Evolutionary conservation across 2,113 vertebrate genomes (phyloP).

Genomic region (Perccottus glenii): DNA sequence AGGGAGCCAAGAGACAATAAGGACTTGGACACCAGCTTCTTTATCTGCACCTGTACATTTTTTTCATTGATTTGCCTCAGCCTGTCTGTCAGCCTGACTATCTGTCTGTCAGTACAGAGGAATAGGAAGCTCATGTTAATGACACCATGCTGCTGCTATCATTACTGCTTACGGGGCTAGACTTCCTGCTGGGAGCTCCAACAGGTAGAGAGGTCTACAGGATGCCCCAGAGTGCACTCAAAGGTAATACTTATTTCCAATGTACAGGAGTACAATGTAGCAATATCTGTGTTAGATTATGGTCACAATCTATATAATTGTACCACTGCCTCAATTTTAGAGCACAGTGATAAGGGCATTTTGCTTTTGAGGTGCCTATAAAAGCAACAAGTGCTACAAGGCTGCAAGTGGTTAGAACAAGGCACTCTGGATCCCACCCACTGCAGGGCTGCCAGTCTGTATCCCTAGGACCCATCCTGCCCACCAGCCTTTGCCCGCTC

Average conservation of each 20-base stretch:
- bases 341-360: slow-evolving; percentile 19
- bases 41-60: slow-evolving; percentile 43
- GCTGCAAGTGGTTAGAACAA: slow-evolving; percentile 55
- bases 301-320: slow-evolving; percentile 1
- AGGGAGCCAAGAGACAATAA: slow-evolving; percentile 50
- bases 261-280: too few relatives aligned
- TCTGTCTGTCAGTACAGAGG: slow-evolving; percentile 31
- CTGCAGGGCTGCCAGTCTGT: slow-evolving; percentile 43
- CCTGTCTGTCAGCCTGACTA: slow-evolving; percentile 6
- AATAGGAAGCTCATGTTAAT: slow-evolving; percentile 61
- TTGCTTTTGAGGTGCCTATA: slow-evolving; percentile 31
- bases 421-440: slow-evolving; percentile 33
- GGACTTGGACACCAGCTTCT: slow-evolving; percentile 33
- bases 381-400: slow-evolving; percentile 31
- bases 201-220: slow-evolving; percentile 83
- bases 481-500: slow-evolving; percentile 65
- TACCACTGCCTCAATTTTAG: background rate
- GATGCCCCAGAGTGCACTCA: slow-evolving; percentile 83
- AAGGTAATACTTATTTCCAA: slow-evolving; percentile 77
- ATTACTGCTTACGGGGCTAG: slow-evolving; percentile 71
- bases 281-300: background rate
- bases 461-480: slow-evolving; percentile 46
- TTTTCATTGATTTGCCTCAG: background rate
- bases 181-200: slow-evolving; percentile 72
- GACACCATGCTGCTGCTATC: slow-evolving; percentile 71